phyloP scores from a whole-genome alignment of 2,888 invertebrate genomes.

The Sympetrum striolatum region DNA sequence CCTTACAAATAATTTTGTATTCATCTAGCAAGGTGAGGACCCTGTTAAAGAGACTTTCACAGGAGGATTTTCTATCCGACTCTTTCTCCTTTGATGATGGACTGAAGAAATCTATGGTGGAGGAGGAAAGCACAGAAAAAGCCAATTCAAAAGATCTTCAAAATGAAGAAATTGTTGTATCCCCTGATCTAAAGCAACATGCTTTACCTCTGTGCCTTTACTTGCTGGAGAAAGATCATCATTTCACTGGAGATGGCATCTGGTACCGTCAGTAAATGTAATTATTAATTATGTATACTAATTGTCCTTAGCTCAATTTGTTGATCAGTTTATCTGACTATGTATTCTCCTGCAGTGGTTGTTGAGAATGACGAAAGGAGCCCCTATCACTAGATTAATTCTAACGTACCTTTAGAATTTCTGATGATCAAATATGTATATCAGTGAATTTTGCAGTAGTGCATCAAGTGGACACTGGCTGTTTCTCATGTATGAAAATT shows the following conservation, averaged over 20 bases:
- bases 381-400: no score
- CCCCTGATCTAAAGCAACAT: constrained; percentile 42
- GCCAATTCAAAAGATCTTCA: not conserved
- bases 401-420: no score
- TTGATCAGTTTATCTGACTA: no score
- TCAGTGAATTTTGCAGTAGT: no score
- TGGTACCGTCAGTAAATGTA: constrained; percentile 59
- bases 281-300: not conserved
- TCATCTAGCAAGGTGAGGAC: not conserved
- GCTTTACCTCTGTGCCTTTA: constrained; percentile 71
- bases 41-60: not conserved
- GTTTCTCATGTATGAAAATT: no score
- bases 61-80: not conserved
- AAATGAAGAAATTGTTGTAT: not conserved
- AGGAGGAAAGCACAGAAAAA: not conserved
- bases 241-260: constrained; percentile 79
- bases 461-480: no score
- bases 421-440: no score
- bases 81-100: not conserved
- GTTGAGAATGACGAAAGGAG: no score
- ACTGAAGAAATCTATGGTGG: not conserved
- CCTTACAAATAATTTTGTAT: constrained; percentile 4
- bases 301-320: no score
- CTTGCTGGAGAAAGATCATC: constrained; percentile 73
- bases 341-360: no score